These are phyloP conservation scores for Candidula unifasciata DNA, from an alignment of 2,888 invertebrate genomes.

Conservation along the genomic window DNA sequence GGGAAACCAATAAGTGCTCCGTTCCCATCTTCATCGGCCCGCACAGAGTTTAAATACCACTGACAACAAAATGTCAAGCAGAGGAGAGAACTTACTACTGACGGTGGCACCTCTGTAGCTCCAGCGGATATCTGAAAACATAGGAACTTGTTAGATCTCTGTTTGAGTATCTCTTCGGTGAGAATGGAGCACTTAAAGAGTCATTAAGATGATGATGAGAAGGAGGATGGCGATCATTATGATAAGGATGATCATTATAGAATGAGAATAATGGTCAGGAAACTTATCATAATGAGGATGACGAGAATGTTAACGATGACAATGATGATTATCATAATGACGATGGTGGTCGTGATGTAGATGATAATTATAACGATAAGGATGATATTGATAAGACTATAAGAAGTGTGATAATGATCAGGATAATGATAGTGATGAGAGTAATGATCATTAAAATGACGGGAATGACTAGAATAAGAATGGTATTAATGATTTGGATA, in stretches of 20 bases:
- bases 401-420: neutral
- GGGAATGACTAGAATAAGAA: neutral
- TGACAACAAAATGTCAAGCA: neutral
- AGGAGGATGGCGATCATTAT: no score
- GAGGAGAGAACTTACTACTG: neutral
- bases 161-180: no score
- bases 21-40: no score
- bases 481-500: neutral
- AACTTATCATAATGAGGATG: neutral
- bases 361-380: neutral
- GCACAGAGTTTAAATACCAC: no score
- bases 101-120: neutral
- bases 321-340: neutral
- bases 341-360: neutral
- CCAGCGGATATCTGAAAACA: conserved; percentile 20
- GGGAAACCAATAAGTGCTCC: no score
- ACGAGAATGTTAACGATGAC: neutral
- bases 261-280: no score
- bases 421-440: conserved; percentile 12
- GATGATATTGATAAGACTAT: neutral
- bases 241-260: no score
- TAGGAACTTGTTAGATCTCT: neutral
- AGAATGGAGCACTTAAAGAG: no score
- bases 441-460: neutral
- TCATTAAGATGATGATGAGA: no score